Base-by-base conservation (phyloP, 2,888 invertebrate species). In the Scotopteryx bipunctaria region DNA sequence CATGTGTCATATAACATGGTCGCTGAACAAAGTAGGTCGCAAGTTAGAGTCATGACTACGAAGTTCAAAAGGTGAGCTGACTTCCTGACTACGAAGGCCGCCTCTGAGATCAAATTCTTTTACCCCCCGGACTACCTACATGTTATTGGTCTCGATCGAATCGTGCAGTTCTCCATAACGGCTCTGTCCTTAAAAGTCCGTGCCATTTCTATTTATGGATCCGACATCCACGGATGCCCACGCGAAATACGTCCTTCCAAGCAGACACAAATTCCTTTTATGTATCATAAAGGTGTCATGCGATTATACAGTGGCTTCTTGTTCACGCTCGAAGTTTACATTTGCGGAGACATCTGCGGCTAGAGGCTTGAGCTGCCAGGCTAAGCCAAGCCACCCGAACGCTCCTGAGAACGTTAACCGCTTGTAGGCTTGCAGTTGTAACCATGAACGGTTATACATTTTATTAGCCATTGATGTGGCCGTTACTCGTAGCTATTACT, bases 121-220 rank as follows among this genome's bases (percentile, higher is more conserved):
- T 8, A 9, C 32, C 36, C 13, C n/a, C 36, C 29, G 16, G 23
- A 13, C 16, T 40, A 25, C 36, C 29, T 25, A 29, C 19, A 17
- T 32, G 45, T 43, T 36, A 46, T 23, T 46, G 17, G n/a, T n/a
- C n/a, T n/a, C 44, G 38, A 40, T 50, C 17, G 23, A 40, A 47
- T 36, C 27, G 27, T 23, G 33, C 31, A 17, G 36, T 44, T 35
- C 69, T 71, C 69, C 59, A 67, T 81, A 81, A 83, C 80, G 81
- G 83, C 57, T 63, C 67, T 63, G 63, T 67, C 76, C 81, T 67
- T 80, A 76, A 77, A 77, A 64, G 69, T 69, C 67, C 71, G 74
- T 66, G 71, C 76, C 67, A 73, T 74, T 78, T 78, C 71, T 65
- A 61, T 72, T 74, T 78, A 71, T 66, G 68, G 66, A 63, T 56